Evolutionary conservation across 2,113 vertebrate genomes (phyloP).

Genomic region (human (Homo sapiens)): GRCh38 chr2:107375001-107375500

Average conservation of each 20-base stretch:
- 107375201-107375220: background rate
- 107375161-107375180: background rate
- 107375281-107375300: background rate
- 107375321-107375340: background rate
- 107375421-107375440: background rate
- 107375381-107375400: background rate
- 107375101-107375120: background rate
- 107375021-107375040: background rate
- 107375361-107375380: background rate
- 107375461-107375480: background rate
- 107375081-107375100: background rate
- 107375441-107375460: background rate
- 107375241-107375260: background rate
- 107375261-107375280: background rate
- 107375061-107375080: background rate
- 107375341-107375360: background rate
- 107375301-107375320: background rate
- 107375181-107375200: background rate
- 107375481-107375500: background rate
- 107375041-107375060: background rate
- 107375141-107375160: background rate
- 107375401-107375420: background rate
- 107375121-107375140: background rate
- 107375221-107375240: background rate
- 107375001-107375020: background rate